Evolutionary conservation across 2,888 invertebrate genomes (phyloP), one percentile per base, ranked within the genome.

Genomic region (Chymomyza procnemis): DNA sequence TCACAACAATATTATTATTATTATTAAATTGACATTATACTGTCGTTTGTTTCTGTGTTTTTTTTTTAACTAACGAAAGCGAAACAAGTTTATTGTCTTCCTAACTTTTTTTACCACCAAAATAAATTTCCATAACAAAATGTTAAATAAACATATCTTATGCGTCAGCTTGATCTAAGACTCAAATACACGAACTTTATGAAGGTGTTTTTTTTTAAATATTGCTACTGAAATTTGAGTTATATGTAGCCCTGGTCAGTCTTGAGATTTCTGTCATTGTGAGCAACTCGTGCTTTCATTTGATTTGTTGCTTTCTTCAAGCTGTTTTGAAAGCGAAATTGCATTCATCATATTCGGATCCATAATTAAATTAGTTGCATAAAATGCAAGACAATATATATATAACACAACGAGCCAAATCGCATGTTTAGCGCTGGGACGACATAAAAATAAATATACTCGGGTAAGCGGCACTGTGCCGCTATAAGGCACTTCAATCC

Each of bases 21-120:
- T 41, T 41, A 41, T 58, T 67, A 14, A 69, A 59, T 69, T 22
- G 66, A 57, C 69, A 60, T 67, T 60, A 67, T 48, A 50, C 26
- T 18, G 47, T 47, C 16, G 50, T 48, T 61, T 16, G 30, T 61
- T 61, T 48, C 30, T 61, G 9, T 50, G 26, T 50, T 5, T 61
- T 50, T 14, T n/a, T 50, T n/a, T 19, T 30, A 4, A 12, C 19
- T 14, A 47, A 41, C 47, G 67, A 71, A 71, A 66, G 34, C 59
- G 69, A 70, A 74, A 73, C 74, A 21, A 61, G 74, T 70, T 74
- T 74, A 19, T 26, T 52, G 46, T 50, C 66, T 66, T 57, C 19
- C 48, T 62, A 52, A 19, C 52, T 70, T 14, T 21, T 47, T 46
- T 16, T 54, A 48, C 52, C 47, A 34, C 9, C 47, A 61, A 67